phyloP scores from a whole-genome alignment of 2,888 invertebrate species.

The Nomada flava region DNA sequence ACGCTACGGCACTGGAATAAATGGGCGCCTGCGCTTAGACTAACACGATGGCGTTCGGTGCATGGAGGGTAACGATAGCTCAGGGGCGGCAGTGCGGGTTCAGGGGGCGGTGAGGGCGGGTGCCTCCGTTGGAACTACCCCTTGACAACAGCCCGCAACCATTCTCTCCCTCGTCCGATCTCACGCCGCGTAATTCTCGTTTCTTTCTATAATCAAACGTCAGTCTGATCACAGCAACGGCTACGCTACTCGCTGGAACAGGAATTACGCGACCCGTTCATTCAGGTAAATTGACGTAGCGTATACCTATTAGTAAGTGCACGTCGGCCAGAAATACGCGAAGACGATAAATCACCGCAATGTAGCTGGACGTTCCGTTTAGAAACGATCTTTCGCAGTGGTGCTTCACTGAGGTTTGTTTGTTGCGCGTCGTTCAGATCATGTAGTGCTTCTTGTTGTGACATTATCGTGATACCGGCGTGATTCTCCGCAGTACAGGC shows the following conservation, averaged over 20 bases:
- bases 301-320: background rate
- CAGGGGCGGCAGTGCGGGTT: slow-evolving; percentile 83
- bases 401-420: slow-evolving; percentile 28
- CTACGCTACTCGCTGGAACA: slow-evolving; percentile 9
- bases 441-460: slow-evolving; percentile 51
- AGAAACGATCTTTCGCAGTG: slow-evolving; percentile 11
- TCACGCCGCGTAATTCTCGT: slow-evolving; percentile 47
- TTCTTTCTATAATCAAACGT: slow-evolving; percentile 17
- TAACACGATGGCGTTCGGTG: slow-evolving; percentile 61
- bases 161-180: slow-evolving; percentile 50
- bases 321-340: background rate
- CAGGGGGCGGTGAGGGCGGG: slow-evolving; percentile 84
- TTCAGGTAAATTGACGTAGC: slow-evolving; percentile 78
- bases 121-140: slow-evolving; percentile 80
- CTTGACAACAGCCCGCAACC: slow-evolving; percentile 79
- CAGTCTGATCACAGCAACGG: slow-evolving; percentile 38
- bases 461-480: slow-evolving; percentile 36
- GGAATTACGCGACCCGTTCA: slow-evolving; percentile 62
- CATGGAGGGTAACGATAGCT: slow-evolving; percentile 71
- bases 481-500: slow-evolving; percentile 7
- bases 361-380: background rate
- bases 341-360: background rate
- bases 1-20: slow-evolving; percentile 47
- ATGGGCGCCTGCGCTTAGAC: slow-evolving; percentile 68
- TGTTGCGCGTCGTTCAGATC: slow-evolving; percentile 25